These are phyloP conservation scores for Pangasius macronema DNA, from an alignment of 2,797 vertebrate genomes.

Conservation along the genomic window DNA sequence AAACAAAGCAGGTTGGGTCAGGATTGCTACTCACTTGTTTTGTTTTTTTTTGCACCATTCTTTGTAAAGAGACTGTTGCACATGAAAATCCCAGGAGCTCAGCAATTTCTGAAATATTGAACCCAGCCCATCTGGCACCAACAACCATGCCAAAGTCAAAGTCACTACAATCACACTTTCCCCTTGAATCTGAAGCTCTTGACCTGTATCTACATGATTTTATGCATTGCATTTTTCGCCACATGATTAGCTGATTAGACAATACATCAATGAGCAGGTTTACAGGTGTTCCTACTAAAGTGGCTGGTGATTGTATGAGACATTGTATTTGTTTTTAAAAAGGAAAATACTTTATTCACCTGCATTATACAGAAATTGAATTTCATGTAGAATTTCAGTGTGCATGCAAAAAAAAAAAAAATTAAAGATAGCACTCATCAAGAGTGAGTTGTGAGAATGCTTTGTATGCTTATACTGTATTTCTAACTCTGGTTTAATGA, in stretches of 20 bases:
- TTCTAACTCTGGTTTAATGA: not conserved
- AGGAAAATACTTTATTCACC: not conserved
- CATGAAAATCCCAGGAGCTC: not conserved
- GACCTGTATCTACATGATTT: not conserved
- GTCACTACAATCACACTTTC: not conserved
- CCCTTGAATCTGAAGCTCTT: not conserved
- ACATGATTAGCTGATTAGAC: not conserved
- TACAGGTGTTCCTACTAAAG: not conserved
- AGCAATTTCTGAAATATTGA: not conserved
- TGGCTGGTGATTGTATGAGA: not conserved
- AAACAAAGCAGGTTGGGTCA: not conserved
- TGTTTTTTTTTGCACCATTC: not conserved
- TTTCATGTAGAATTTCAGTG: constrained; percentile 7
- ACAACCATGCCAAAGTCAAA: not conserved
- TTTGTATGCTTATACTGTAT: constrained; percentile 37
- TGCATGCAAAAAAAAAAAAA: constrained; percentile 26
- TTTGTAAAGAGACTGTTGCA: not conserved
- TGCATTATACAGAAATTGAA: constrained; percentile 2
- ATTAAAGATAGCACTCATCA: constrained; percentile 12
- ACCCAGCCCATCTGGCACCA: not conserved
- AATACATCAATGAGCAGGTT: not conserved
- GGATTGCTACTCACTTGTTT: not conserved
- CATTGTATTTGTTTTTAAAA: not conserved
- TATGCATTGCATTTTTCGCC: not conserved
- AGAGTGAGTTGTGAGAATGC: constrained; percentile 32